Evolutionary conservation across 2,113 vertebrate genomes (phyloP), one percentile per base, ranked within the genome.

Genomic region (Zingel zingel): DNA sequence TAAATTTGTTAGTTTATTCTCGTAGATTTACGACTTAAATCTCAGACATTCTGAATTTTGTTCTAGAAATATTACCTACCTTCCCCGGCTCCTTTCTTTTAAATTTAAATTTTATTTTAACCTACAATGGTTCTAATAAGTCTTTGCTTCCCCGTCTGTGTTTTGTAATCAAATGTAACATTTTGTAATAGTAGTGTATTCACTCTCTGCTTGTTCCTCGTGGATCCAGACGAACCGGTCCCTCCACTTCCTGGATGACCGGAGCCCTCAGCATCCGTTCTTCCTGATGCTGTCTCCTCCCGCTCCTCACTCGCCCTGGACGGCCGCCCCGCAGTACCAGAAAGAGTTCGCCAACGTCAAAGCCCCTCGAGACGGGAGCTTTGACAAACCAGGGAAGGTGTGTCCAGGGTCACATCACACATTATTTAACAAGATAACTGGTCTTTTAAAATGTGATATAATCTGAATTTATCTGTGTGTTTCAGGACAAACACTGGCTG

Each of bases 401-500:
- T 0, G 77, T 48, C 2, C n/a, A 2, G 5, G 30, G 14, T 1
- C 0, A 16, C 1, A 0, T 18, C 7, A 4, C 12, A 10, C 18
- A 2, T 47, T 2, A 11, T 21, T 15, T 8, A 21, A 19, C 19
- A 9, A 7, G 6, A 8, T 7, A 19, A 19, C 50, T 8, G 50
- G 39, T 43, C 10, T 43, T 33, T 43, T 11, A 43, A 43, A 43
- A 11, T 43, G 39, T 10, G 39, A 43, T 3, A 3, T 6, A 58
- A 5, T 7, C 19, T 65, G 39, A 47, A 0, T 72, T 45, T 74
- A 1, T 50, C 1, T 57, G 10, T 66, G 5, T 73, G 14, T 76
- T 83, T 67, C 76, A 96, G 96, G 93, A 94, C 87, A 96, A 96
- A 84, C 96, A 96, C 85, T 96, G 96, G 96, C 91, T 96, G 84